Percentiles rank a stretch among this genome's conserved stretches.
These are phyloP conservation scores for Myocastor coypus DNA, from an alignment of 2,113 vertebrate genomes.

Conservation along the genomic window DNA sequence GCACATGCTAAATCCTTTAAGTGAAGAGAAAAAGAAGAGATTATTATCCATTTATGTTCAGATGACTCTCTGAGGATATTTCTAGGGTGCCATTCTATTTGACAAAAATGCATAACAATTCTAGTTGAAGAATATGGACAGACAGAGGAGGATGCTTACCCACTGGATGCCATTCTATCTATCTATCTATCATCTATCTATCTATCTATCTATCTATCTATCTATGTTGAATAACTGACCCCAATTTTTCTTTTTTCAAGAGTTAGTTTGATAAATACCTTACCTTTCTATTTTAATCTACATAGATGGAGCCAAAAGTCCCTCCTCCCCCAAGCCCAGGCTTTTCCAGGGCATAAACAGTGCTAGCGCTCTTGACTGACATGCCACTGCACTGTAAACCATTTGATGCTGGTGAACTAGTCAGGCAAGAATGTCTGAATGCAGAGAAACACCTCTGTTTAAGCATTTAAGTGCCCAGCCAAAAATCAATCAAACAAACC, in stretches of 20 bases:
- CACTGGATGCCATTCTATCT: neutral
- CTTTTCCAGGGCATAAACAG: neutral
- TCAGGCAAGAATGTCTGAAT: slow-evolving; percentile 63
- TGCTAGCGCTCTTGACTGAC: slow-evolving; percentile 61
- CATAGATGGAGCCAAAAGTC: slow-evolving; percentile 36
- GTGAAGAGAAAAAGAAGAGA: neutral
- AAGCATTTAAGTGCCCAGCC: slow-evolving; percentile 69
- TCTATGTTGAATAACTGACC: slow-evolving; percentile 51
- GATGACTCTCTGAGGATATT: neutral
- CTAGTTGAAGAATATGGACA: neutral
- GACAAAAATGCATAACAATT: neutral
- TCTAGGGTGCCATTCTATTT: neutral
- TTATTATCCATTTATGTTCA: neutral
- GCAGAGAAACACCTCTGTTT: slow-evolving; percentile 55
- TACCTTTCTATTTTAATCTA: slow-evolving; percentile 61
- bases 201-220: no score
- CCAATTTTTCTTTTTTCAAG: neutral
- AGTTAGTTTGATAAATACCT: slow-evolving; percentile 59
- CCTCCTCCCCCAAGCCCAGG: neutral
- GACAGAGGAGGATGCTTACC: neutral
- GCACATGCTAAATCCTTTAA: neutral
- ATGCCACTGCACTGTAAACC: slow-evolving; percentile 64
- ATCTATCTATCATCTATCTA: neutral
- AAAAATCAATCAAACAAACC: neutral
- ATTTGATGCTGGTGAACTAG: slow-evolving; percentile 70